Evolutionary conservation across 2,113 vertebrate species (phyloP), one percentile per base, ranked within the genome.

Genomic region (Calyptomena viridis): DNA sequence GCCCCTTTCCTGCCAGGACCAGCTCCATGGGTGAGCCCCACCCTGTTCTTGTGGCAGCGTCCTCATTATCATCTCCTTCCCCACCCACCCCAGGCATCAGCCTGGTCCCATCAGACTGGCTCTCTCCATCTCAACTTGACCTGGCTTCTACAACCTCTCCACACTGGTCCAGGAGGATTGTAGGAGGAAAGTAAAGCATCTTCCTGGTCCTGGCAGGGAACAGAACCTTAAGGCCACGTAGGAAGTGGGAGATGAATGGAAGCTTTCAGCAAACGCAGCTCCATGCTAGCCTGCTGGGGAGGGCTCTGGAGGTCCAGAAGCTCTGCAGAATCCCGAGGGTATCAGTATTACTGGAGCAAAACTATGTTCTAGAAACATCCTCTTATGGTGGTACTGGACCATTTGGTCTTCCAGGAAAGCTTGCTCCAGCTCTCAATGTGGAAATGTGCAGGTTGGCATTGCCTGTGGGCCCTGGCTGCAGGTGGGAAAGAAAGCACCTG

Each of bases 21-120:
- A 81, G 39, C n/a, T 59, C 47, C 7, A 4, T 11, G n/a, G 19
- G 5, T 5, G 12, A 90, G n/a, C 52, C 79, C 35, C 10, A 4
- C 11, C 24, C 7, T 3, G 33, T 28, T 19, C 50, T 44, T 31
- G 19, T 28, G 24, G 59, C 63, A 84, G 22, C 2, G 3, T 37
- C 76, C 33, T 28, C 31, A 20, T 35, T 84, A 64, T 22, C 53
- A 62, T 14, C 24, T 35, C 30, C 6, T 64, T 80, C 63, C 69
- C 21, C 47, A 19, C 12, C 35, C 0, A 0, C 5, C 39, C 11
- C 1, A 5, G 22, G 20, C 18, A 77, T 17, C 24, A 35, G 4
- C 52, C 52, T 42, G 55, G 19, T 60, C 46, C 66, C 82, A 77
- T 33, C 35, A 42, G 25, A 11, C 20, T 67, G 44, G 8, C 12